Evolutionary conservation across 2,113 vertebrate genomes (phyloP).

Genomic region (Laticauda laticaudata): DNA sequence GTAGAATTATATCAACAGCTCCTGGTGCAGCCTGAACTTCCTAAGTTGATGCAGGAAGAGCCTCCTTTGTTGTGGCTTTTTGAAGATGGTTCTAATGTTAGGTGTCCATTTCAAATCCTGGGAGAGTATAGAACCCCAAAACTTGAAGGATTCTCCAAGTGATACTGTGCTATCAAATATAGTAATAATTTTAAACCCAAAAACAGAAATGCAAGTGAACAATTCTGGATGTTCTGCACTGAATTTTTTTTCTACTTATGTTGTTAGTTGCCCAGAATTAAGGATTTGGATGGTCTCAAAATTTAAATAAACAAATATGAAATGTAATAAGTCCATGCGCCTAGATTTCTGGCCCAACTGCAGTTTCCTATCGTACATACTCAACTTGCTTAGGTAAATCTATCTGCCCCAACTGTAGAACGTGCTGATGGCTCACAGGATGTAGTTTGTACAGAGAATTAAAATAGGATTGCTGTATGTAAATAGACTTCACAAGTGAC

Average conservation of each 20-base stretch:
- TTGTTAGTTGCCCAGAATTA: neutral
- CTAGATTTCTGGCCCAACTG: neutral
- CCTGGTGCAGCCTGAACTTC: neutral
- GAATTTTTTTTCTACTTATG: neutral
- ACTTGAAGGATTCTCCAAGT: neutral
- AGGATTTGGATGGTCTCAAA: neutral
- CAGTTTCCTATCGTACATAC: too few species aligned
- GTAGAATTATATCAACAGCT: neutral
- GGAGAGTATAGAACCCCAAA: neutral
- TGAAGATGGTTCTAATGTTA: neutral
- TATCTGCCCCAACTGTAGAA: neutral
- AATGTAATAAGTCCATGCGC: neutral
- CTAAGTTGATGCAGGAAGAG: neutral
- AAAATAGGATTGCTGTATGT: neutral
- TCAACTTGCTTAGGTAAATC: neutral
- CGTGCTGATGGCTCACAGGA: neutral
- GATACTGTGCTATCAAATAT: neutral
- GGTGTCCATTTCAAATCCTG: neutral
- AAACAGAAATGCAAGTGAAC: neutral
- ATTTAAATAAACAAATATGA: neutral
- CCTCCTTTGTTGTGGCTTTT: neutral
- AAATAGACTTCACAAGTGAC: neutral
- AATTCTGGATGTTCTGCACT: neutral
- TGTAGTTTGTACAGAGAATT: neutral
- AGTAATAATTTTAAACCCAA: neutral